Conservation (phyloP, 2,888 invertebrate genomes). For the Drosophila barbarae region DNA sequence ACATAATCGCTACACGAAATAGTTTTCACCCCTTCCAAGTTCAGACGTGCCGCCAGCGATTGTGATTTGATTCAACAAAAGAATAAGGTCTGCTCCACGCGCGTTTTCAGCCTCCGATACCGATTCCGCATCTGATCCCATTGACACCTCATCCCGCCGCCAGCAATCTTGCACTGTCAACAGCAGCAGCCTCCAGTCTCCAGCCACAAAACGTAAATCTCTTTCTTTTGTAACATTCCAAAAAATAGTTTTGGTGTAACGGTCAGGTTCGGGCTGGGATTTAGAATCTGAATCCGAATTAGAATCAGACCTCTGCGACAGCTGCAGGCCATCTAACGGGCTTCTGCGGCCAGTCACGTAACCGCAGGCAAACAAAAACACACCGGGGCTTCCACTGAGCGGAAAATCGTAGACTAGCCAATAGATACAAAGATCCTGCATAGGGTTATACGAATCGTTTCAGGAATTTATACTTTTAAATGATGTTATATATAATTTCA, state of each 20-base stretch:
- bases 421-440: background rate
- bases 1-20: conserved; percentile 40
- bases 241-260: conserved; percentile 36
- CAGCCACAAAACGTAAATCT: conserved; percentile 60
- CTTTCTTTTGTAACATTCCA: conserved; percentile 16
- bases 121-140: background rate
- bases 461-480: background rate
- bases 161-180: conserved; percentile 55
- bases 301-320: conserved; percentile 46
- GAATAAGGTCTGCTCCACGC: conserved; percentile 38
- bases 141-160: background rate
- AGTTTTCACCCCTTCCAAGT: conserved; percentile 52
- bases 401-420: background rate
- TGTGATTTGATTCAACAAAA: conserved; percentile 69
- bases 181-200: conserved; percentile 36
- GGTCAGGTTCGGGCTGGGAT: conserved; percentile 39
- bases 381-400: conserved; percentile 8
- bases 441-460: background rate
- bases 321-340: conserved; percentile 69
- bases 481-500: background rate
- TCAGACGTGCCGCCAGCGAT: conserved; percentile 66
- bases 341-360: conserved; percentile 61
- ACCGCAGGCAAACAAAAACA: conserved; percentile 54
- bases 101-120: conserved; percentile 51
- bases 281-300: conserved; percentile 5